Evolutionary conservation across 2,113 vertebrate genomes (phyloP), one percentile per base, ranked within the genome.

Genomic region (Dasypus novemcinctus): DNA sequence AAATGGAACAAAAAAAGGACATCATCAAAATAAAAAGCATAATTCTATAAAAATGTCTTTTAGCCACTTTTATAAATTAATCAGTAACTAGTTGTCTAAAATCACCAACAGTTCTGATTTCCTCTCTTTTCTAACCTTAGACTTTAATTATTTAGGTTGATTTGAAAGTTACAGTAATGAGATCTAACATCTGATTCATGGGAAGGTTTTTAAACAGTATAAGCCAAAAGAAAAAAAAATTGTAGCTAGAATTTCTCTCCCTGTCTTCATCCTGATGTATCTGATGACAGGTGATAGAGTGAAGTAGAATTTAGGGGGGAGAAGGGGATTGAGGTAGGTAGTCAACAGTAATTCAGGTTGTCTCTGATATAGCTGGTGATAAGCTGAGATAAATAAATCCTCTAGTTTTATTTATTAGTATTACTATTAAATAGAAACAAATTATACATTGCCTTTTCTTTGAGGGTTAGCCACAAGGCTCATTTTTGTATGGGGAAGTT

Each of bases 81-180:
- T 63, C 5, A 9, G 29, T 75, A 75, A 13, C 84, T 93, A 54
- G 74, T 4, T 52, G 27, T 29, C 41, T 76, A 33, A 87, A 36
- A n/a, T 93, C n/a, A 54, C 61, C 64, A 75, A 1, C 27, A 43
- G 36, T 64, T 91, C 38, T 89, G 83, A 96, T 84, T 72, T 92
- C 91, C 92, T 85, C 72, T 87, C 38, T 74, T 41, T 92, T 79
- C 85, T 84, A 46, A 90, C 29, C 27, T 20, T 64, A 69, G 49
- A 83, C 66, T 88, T 91, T 61, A 63, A 74, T 75, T 89, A n/a
- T 75, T 88, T 91, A 71, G 78, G 13, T 61, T 93, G 72, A 52
- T 87, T 69, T 90, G 43, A 72, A 88, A 43, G 75, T 83, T 49
- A 33, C 15, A 21, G 54, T 87, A 33, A 54, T 95, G 29, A 78